phyloP scores from a whole-genome alignment of 2,113 vertebrate genomes.

The Paratilapia polleni region DNA sequence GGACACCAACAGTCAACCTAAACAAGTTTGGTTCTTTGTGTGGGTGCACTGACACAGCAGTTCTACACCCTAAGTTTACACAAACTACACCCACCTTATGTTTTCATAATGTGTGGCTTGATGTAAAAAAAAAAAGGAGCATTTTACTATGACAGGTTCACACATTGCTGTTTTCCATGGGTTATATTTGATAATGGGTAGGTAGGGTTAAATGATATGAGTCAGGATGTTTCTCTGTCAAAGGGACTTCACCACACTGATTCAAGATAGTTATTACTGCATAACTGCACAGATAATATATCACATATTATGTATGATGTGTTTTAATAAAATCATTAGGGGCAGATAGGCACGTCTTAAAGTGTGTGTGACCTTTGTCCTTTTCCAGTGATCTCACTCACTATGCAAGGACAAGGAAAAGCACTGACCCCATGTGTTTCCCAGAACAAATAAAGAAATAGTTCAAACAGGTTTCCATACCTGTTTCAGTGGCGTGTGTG shows the following conservation, averaged over 20 bases:
- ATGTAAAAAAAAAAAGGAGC: slow-evolving; percentile 7
- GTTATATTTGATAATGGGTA: slow-evolving; percentile 16
- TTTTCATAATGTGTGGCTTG: slow-evolving; percentile 28
- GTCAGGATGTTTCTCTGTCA: slow-evolving; percentile 25
- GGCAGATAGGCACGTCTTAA: neutral
- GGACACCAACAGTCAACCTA: neutral
- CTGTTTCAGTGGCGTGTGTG: neutral
- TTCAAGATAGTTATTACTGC: neutral
- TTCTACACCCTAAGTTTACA: slow-evolving; percentile 25
- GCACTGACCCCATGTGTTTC: neutral
- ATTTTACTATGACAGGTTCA: slow-evolving; percentile 32
- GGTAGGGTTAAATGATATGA: slow-evolving; percentile 22
- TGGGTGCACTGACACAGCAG: slow-evolving; percentile 51
- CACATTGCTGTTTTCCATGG: slow-evolving; percentile 6
- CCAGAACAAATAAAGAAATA: neutral
- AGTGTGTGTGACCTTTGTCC: neutral
- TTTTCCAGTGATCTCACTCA: neutral
- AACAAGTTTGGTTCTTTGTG: neutral
- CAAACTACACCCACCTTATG: slow-evolving; percentile 40
- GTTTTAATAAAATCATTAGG: neutral
- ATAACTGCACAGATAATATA: neutral
- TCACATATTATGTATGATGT: neutral
- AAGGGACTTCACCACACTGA: slow-evolving; percentile 18
- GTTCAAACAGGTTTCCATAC: slow-evolving; percentile 17
- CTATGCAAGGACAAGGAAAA: neutral